phyloP scores from a whole-genome alignment of 2,888 invertebrate genomes.

The Dioctria linearis region DNA sequence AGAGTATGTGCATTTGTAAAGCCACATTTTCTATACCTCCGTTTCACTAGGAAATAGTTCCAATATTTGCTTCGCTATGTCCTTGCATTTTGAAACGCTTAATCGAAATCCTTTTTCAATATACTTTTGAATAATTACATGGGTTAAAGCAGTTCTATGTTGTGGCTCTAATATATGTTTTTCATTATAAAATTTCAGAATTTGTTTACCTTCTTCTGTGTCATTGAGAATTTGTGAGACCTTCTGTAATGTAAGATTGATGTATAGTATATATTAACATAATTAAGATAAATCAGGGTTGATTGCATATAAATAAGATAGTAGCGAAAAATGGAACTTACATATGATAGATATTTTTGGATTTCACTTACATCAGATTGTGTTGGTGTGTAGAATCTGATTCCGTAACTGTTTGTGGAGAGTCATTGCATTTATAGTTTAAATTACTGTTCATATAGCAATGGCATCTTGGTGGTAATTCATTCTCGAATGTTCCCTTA shows the following conservation, averaged over 20 bases:
- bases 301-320: too few relatives aligned
- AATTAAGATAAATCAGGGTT: too few relatives aligned
- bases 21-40: not conserved
- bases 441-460: not conserved
- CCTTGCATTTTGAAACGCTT: slow-evolving; percentile 8
- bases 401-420: slow-evolving; percentile 19
- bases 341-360: too few relatives aligned
- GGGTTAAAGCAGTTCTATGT: slow-evolving; percentile 42
- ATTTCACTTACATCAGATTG: not conserved
- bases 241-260: too few relatives aligned
- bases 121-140: not conserved
- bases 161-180: slow-evolving; percentile 11
- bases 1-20: not conserved
- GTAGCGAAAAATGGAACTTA: too few relatives aligned
- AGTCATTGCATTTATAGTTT: not conserved
- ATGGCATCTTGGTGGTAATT: slow-evolving; percentile 13
- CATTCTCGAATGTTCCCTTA: not conserved
- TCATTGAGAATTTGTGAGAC: too few relatives aligned
- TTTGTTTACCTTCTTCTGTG: too few relatives aligned
- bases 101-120: slow-evolving; percentile 7
- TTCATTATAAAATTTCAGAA: not conserved
- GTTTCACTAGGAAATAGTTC: slow-evolving; percentile 16
- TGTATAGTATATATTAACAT: too few relatives aligned
- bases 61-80: not conserved
- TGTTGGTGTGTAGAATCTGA: slow-evolving; percentile 4